Evolutionary conservation across 2,113 vertebrate genomes (phyloP), one percentile per base, ranked within the genome.

Genomic region (Melanocharis versteri): DNA sequence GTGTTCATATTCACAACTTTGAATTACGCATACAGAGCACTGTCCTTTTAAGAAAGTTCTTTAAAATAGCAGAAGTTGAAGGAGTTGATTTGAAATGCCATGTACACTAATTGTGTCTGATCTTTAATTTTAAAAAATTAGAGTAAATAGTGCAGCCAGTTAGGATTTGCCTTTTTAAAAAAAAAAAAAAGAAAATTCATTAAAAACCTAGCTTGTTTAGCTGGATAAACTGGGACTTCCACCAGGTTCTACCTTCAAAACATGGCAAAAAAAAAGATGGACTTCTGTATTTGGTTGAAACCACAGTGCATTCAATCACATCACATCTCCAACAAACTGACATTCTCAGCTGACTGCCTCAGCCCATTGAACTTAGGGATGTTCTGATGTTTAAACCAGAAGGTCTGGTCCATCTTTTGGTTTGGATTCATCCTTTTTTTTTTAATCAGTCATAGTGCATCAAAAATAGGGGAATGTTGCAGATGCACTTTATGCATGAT

Each of bases 21-120:
- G 85, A 80, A 19, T 90, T 95, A 44, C 26, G n/a, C 27, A 3
- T 83, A 58, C 96, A 94, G 98, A 98, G 97, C 97, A 97, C 96
- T 97, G 96, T 96, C 94, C 97, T 98, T 95, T 96, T 90, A 93
- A 89, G 66, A 86, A 76, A 86, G 13, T 44, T 81, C 64, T 61
- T 73, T 16, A 58, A 79, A 81, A 44, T 6, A 76, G 39, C 17
- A 37, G 4, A 57, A 73, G 20, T 44, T 51, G 58, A 65, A 81
- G 56, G 44, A 54, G 31, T 39, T 39, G 19, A 48, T 69, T 30
- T 91, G 60, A 54, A 77, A 70, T 60, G 14, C 40, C 19, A 7
- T 27, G 15, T 16, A 18, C 2, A 1, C 13, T 54, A 16, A 27
- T 17, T 68, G 33, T 61, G n/a, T 39, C 35, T 77, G 23, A 44